A percentile compares a stretch with the other conserved stretches of the same genome.
Evolutionary conservation across 23 tunicate species (phyloP).

Genomic region (Phallusia fumigata): DNA sequence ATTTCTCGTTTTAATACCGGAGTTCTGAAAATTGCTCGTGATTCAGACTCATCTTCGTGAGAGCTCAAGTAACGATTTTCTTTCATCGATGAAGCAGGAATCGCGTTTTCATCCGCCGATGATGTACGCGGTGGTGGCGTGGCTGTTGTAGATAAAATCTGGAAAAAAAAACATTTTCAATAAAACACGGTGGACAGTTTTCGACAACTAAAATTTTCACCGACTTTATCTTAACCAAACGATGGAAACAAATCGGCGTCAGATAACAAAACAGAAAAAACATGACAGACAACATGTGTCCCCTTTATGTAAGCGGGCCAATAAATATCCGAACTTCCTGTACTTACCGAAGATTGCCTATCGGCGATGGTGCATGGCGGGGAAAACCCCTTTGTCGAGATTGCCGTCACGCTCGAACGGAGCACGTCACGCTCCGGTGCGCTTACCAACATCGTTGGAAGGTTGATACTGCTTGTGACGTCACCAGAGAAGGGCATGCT

Average conservation of each 20-base stretch:
- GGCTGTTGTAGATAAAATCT: background rate
- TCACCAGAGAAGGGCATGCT: background rate
- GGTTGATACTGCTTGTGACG: background rate
- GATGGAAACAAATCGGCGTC: too few species aligned
- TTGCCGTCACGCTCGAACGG: background rate
- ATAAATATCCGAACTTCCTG: too few species aligned
- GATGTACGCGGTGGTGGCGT: background rate
- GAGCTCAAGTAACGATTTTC: background rate
- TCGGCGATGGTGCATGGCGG: background rate
- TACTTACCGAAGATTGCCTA: background rate
- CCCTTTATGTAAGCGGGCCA: too few species aligned
- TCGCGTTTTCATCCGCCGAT: background rate
- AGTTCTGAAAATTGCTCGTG: background rate
- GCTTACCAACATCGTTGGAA: background rate
- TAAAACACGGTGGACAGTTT: too few species aligned
- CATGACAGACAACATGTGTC: too few species aligned
- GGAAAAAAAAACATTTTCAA: too few species aligned
- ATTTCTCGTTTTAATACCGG: background rate
- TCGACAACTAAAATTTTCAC: too few species aligned
- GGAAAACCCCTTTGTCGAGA: slow-evolving; percentile 1
- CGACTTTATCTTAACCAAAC: too few species aligned
- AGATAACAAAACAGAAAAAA: too few species aligned
- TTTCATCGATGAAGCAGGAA: background rate
- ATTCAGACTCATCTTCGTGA: background rate
- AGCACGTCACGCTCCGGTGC: slow-evolving; percentile 7